Evolutionary conservation across 2,797 vertebrate species (phyloP).

Genomic region (Sebastes baramenuke): DNA sequence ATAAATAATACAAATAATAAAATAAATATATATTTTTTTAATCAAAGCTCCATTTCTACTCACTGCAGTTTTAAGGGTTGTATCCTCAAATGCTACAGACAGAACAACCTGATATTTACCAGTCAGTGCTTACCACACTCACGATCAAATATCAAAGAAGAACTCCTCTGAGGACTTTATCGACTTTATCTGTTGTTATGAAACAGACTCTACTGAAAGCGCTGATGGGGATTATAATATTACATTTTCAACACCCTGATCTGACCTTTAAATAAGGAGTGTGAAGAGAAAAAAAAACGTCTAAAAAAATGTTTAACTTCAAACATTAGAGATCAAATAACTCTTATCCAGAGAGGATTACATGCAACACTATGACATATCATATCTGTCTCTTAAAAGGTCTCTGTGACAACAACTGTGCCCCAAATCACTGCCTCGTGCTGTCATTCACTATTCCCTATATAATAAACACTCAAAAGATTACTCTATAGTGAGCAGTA

Average conservation of each 20-base stretch:
- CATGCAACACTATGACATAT: neutral
- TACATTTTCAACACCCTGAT: neutral
- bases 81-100: neutral
- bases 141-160: neutral
- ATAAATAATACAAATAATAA: too few relatives aligned
- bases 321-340: neutral
- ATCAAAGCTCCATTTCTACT: too few relatives aligned
- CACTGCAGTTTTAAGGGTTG: fast-evolving
- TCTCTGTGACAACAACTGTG: neutral
- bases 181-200: neutral
- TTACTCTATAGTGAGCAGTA: neutral
- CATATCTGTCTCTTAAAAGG: neutral
- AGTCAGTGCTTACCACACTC: neutral
- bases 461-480: too few relatives aligned
- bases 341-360: neutral
- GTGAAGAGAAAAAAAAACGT: neutral
- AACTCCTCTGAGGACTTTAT: neutral
- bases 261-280: slow-evolving; percentile 2
- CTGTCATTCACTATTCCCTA: neutral
- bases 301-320: neutral
- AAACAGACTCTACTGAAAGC: neutral
- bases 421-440: neutral
- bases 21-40: too few relatives aligned
- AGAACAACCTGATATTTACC: neutral
- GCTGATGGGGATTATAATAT: neutral